Conservation (phyloP, 2,113 vertebrate genomes). For the Aplodontia rufa region DNA sequence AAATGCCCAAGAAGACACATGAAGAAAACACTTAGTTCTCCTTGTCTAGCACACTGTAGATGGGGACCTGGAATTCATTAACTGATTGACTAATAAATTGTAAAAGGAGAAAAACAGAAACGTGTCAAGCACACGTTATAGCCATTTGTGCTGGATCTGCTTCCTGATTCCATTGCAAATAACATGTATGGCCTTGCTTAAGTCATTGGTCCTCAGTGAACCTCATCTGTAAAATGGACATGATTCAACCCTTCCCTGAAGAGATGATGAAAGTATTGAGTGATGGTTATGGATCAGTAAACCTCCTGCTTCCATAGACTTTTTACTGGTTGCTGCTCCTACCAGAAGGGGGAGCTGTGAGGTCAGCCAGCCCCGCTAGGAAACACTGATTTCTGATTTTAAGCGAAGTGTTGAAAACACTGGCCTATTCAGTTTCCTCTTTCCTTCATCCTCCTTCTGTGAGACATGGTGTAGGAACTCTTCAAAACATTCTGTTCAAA, state of each 20-base stretch:
- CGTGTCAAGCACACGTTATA: not conserved
- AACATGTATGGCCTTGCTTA: not conserved
- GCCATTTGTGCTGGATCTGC: not conserved
- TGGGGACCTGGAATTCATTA: too few relatives aligned
- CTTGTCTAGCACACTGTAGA: not conserved
- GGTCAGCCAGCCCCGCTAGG: not conserved
- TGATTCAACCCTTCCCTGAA: not conserved
- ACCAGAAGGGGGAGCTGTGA: constrained; percentile 36
- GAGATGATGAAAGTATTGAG: not conserved
- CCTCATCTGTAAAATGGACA: not conserved
- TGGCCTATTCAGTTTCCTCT: not conserved
- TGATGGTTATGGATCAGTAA: not conserved
- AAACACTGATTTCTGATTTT: not conserved
- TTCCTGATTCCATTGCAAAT: not conserved
- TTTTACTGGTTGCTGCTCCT: not conserved
- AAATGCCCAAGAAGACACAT: not conserved
- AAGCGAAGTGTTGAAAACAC: not conserved
- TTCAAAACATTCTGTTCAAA: not conserved
- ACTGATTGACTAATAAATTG: not conserved
- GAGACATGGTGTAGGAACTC: not conserved
- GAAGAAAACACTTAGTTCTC: not conserved
- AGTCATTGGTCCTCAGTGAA: not conserved
- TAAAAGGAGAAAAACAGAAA: not conserved
- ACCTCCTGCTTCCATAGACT: not conserved
- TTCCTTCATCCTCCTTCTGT: not conserved